Conservation (phyloP, 2,888 invertebrate genomes). For the Silvanus unidentatus region DNA sequence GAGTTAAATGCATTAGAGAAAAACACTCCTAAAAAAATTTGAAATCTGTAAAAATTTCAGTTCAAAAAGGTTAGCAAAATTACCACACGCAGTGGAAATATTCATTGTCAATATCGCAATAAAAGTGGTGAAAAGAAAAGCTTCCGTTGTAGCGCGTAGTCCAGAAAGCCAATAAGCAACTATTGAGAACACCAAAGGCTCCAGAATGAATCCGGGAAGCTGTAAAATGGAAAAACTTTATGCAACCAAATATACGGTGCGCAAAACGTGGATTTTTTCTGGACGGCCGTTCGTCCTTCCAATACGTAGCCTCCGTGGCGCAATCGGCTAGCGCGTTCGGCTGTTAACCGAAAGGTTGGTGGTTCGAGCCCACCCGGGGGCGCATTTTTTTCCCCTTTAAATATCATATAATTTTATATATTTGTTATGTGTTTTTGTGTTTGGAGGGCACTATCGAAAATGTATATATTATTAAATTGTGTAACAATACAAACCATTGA, state of each 20-base stretch:
- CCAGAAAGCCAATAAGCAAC: slow-evolving; percentile 86
- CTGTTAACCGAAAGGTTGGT: slow-evolving; percentile 99
- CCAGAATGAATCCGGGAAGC: slow-evolving; percentile 79
- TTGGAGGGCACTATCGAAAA: no score
- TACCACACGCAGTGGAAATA: slow-evolving; percentile 82
- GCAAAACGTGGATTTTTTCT: no score
- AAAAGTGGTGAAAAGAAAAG: slow-evolving; percentile 64
- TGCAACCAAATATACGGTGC: neutral
- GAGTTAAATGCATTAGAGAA: slow-evolving; percentile 80
- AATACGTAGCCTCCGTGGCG: slow-evolving; percentile 70
- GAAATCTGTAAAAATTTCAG: neutral
- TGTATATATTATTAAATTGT: neutral
- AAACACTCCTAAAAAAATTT: slow-evolving; percentile 59
- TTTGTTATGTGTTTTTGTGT: neutral
- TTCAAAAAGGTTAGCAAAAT: slow-evolving; percentile 21
- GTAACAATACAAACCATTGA: slow-evolving; percentile 60
- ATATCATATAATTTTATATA: neutral
- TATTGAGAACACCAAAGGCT: slow-evolving; percentile 74
- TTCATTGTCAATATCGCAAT: slow-evolving; percentile 75
- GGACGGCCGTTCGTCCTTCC: no score
- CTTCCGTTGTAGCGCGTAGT: slow-evolving; percentile 60
- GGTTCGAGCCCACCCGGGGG: slow-evolving; percentile 97
- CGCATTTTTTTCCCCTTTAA: slow-evolving; percentile 48
- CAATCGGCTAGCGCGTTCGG: slow-evolving; percentile 97
- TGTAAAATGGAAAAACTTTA: slow-evolving; percentile 36